phyloP scores from a whole-genome alignment of 2,888 invertebrate genomes.

The Athrips mouffetella region DNA sequence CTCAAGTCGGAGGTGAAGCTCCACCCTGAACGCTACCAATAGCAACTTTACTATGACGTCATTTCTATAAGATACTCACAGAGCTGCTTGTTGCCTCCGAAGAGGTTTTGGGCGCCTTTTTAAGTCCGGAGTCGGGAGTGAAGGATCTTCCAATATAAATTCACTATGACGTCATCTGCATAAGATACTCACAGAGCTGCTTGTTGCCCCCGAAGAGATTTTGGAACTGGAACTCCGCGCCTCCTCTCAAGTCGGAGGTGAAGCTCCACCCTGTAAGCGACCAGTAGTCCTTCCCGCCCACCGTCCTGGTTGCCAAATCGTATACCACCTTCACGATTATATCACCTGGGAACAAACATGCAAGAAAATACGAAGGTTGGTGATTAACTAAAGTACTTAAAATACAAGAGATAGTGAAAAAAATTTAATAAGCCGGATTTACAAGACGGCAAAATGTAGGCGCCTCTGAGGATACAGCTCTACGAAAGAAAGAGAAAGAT shows the following conservation, averaged over 20 bases:
- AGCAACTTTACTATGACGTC: too few species aligned
- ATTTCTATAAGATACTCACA: conserved; percentile 54
- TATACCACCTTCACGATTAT: conserved; percentile 54
- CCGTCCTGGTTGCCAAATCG: conserved; percentile 32
- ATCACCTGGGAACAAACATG: conserved; percentile 45
- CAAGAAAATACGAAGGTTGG: conserved; percentile 2
- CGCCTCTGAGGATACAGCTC: too few species aligned
- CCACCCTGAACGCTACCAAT: conserved; percentile 53
- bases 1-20: conserved; percentile 42
- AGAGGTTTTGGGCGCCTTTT: conserved; percentile 61
- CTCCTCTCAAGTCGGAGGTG: conserved; percentile 43
- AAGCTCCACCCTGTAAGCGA: conserved; percentile 44
- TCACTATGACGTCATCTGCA: too few species aligned
- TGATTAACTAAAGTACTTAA: too few species aligned
- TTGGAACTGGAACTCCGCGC: conserved; percentile 53
- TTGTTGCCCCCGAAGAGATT: conserved; percentile 63
- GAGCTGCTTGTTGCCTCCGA: conserved; percentile 54
- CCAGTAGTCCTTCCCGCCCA: conserved; percentile 48
- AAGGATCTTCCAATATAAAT: too few species aligned
- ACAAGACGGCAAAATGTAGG: too few species aligned
- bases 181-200: conserved; percentile 49
- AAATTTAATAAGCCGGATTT: neutral
- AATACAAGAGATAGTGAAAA: too few species aligned
- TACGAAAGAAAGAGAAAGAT: too few species aligned
- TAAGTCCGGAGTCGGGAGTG: too few species aligned